Evolutionary conservation across 2,113 vertebrate species (phyloP).

Genomic region (Synodontis membranacea): DNA sequence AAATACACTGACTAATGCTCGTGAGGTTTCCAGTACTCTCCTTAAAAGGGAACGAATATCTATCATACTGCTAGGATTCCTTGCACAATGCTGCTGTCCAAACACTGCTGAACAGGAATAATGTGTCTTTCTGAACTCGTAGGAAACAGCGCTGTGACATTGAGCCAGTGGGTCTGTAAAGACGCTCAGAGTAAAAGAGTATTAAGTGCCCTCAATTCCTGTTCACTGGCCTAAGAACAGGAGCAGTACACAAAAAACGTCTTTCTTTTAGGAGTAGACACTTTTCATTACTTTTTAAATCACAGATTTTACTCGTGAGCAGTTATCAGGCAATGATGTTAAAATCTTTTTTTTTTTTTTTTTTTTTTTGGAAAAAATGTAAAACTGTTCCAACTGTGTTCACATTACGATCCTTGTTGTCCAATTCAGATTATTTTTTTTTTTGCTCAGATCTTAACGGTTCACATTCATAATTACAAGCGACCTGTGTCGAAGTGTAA

Average conservation of each 20-base stretch:
- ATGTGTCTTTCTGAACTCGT: not conserved
- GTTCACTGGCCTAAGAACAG: not conserved
- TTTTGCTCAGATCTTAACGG: too few species aligned
- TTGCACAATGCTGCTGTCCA: constrained; percentile 5
- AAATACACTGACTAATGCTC: not conserved
- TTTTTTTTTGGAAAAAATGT: too few species aligned
- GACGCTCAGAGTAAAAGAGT: not conserved
- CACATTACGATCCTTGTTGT: too few species aligned
- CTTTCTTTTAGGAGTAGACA: not conserved
- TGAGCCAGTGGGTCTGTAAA: not conserved
- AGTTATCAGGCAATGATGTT: not conserved
- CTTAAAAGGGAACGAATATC: constrained; percentile 5
- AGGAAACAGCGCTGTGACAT: not conserved
- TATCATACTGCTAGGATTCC: not conserved
- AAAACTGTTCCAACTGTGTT: too few species aligned
- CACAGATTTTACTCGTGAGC: not conserved
- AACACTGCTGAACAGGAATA: not conserved
- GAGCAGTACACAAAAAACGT: not conserved
- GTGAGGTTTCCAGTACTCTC: not conserved
- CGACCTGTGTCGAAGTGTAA: too few species aligned
- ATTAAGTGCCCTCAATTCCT: not conserved
- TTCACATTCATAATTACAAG: too few species aligned
- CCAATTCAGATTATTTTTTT: too few species aligned
- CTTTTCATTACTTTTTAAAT: not conserved
- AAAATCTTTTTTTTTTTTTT: too few species aligned